Base-by-base conservation (phyloP, 2,797 vertebrate species). In the Lindbergichthys nudifrons region DNA sequence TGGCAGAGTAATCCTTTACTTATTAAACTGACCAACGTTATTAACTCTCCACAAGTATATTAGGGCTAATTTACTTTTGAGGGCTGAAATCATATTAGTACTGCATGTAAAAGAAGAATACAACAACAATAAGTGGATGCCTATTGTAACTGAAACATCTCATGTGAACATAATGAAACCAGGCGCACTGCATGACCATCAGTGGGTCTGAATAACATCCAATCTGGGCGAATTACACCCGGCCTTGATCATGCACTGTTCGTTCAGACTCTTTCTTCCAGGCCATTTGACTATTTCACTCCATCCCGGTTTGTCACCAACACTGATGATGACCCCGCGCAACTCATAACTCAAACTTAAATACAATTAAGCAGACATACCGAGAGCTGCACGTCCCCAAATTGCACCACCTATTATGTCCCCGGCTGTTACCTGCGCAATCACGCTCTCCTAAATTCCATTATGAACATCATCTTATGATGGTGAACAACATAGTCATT, bases 401-500 rank as follows among this genome's bases (percentile, higher is more conserved):
- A 83, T 82, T 80, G 83, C 68, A 39, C 62, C 73, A 23, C 10
- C 74, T 26, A 67, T 61, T 70, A 69, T 48, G 57, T 51, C 7
- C 32, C 5, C 3, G 13, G 65, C 78, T 67, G 78, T 80, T 75
- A 81, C 84, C 81, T 76, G 76, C 16, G 9, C 72, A 62, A 81
- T 79, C 82, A 65, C 30, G 39, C 78, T 63, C 70, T 42, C 68
- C 70, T 19, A 50, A 52, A 80, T 75, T 61, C 82, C 75, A 78
- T 79, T 73, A 80, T 6, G 63, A 79, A 48, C 75, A 59, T 70
- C 18, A 3, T 85, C 82, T 76, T 51, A 50, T 19, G 59, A 79
- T 63, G 70, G 72, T 36, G 71, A 70, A 76, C 85, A 86, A 84
- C 66, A 82, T 1, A 79, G 62, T 78, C 67, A 78, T 91, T 84